Evolutionary conservation across 1,140 invertebrate genomes (phyloP).

Genomic region (Ruditapes philippinarum): DNA sequence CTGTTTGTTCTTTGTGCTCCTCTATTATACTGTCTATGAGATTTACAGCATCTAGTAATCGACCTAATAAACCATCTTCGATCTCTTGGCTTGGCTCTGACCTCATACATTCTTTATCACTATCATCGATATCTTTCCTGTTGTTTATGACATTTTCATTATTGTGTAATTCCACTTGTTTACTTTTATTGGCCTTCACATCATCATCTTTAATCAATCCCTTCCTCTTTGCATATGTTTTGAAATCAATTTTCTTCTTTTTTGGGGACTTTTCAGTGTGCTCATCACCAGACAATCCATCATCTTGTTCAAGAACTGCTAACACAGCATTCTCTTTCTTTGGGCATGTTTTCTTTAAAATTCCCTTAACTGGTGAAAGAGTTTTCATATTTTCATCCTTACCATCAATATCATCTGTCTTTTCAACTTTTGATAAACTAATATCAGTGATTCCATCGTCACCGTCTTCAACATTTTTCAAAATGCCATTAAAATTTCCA

Average conservation of each 20-base stretch:
- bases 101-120: constrained; percentile 4
- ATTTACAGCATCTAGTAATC: constrained; percentile 16
- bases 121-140: neutral
- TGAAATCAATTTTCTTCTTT: constrained; percentile 38
- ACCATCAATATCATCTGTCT: neutral
- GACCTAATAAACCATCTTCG: neutral
- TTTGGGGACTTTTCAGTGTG: neutral
- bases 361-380: neutral
- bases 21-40: constrained; percentile 37
- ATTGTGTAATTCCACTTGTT: neutral
- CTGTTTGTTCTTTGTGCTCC: neutral
- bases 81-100: neutral
- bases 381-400: neutral
- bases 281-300: neutral
- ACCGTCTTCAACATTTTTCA: neutral
- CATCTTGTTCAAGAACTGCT: neutral
- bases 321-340: neutral
- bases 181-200: neutral
- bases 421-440: neutral
- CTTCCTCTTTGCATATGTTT: constrained; percentile 28
- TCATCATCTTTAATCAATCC: constrained; percentile 2
- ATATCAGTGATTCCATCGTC: neutral
- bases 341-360: neutral
- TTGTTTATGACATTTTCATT: no score
- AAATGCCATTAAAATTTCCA: neutral